These are phyloP conservation scores for Eclectus roratus DNA, from an alignment of 2,113 vertebrate genomes.

Conservation along the genomic window DNA sequence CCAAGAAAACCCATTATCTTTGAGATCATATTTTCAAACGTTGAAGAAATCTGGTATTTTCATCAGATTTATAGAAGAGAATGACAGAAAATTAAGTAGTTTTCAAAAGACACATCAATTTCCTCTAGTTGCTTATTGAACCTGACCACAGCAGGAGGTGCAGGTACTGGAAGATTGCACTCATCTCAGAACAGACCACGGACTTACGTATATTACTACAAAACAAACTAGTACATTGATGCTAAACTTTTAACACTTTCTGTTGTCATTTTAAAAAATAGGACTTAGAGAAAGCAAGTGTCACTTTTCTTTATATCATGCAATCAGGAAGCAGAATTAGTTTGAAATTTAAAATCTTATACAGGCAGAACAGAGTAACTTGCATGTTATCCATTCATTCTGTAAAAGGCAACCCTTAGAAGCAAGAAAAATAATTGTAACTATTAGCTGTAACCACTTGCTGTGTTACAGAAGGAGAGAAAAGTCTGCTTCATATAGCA, in stretches of 20 bases:
- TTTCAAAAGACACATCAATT: not conserved
- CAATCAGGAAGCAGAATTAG: not conserved
- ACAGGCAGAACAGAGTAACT: not conserved
- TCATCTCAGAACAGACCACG: not conserved
- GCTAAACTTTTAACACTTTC: not conserved
- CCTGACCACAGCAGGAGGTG: not conserved
- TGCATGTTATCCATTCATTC: not conserved
- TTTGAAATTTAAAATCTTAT: not conserved
- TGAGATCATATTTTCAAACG: not conserved
- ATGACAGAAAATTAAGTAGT: not conserved
- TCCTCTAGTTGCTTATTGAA: not conserved
- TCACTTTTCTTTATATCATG: not conserved
- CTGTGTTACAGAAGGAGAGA: not conserved
- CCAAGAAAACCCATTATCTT: not conserved
- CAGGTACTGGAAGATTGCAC: not conserved
- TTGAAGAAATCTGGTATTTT: not conserved
- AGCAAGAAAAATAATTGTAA: not conserved
- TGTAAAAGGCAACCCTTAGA: not conserved
- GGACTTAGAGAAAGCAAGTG: not conserved
- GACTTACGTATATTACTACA: not conserved
- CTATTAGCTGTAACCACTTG: not conserved
- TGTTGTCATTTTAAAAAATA: not conserved
- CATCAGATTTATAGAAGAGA: not conserved
- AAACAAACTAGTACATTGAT: not conserved
- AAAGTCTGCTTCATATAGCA: not conserved